These are phyloP conservation scores for Xiphias gladius DNA, from an alignment of 2,113 vertebrate genomes.

Conservation along the genomic window DNA sequence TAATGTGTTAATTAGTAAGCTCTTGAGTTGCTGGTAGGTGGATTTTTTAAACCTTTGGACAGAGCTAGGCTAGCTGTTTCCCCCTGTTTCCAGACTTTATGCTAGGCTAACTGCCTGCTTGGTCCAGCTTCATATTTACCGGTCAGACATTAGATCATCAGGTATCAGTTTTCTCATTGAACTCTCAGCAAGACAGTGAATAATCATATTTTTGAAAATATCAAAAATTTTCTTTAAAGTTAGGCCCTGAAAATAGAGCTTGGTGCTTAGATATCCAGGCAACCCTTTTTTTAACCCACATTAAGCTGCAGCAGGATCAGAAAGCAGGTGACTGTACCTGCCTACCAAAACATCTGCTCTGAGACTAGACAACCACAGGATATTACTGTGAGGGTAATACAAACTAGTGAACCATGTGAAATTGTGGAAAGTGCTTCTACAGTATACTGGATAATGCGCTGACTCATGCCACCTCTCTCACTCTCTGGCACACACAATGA, in stretches of 20 bases:
- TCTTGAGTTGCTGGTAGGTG: background rate
- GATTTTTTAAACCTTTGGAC: background rate
- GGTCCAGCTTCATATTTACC: background rate
- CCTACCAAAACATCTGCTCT: slow-evolving; percentile 60
- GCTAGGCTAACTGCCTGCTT: background rate
- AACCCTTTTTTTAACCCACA: slow-evolving; percentile 26
- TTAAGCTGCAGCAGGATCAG: slow-evolving; percentile 26
- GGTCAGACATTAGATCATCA: background rate
- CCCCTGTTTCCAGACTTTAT: background rate
- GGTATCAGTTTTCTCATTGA: background rate
- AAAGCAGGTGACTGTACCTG: slow-evolving; percentile 42
- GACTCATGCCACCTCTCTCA: slow-evolving; percentile 54
- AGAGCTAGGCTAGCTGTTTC: background rate
- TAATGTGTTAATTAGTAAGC: background rate
- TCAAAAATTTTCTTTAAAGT: background rate
- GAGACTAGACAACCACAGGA: slow-evolving; percentile 57
- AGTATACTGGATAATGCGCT: slow-evolving; percentile 61
- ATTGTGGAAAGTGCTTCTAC: slow-evolving; percentile 45
- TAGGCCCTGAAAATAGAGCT: background rate
- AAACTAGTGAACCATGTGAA: slow-evolving; percentile 58
- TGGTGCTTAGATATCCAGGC: slow-evolving; percentile 20
- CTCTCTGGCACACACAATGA: slow-evolving; percentile 20
- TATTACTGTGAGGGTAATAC: slow-evolving; percentile 61
- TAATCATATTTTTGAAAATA: background rate
- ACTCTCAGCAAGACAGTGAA: background rate